Conservation (phyloP, 2,113 vertebrate genomes). For the Anseranas semipalmata region DNA sequence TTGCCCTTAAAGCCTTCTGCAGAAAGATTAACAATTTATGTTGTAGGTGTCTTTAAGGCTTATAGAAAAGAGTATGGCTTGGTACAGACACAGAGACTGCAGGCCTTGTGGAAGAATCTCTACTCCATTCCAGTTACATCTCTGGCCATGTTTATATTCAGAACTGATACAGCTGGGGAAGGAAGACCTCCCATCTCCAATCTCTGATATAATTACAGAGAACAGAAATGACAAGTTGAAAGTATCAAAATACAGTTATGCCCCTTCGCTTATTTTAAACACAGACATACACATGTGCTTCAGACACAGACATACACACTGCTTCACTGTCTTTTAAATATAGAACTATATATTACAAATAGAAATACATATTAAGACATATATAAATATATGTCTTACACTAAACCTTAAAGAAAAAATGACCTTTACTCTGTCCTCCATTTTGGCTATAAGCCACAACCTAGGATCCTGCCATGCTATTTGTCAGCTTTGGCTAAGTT, state of each 20-base stretch:
- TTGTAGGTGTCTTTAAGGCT: background rate
- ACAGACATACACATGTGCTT: too few species aligned
- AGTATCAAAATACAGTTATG: background rate
- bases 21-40: background rate
- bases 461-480: too few species aligned
- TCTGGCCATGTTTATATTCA: background rate
- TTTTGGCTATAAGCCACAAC: background rate
- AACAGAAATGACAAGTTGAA: background rate
- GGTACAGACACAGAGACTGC: background rate
- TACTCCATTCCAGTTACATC: background rate
- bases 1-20: background rate
- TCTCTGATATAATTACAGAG: background rate
- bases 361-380: too few species aligned
- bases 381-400: background rate
- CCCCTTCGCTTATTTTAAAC: background rate
- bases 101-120: background rate
- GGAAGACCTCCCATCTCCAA: background rate
- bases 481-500: background rate
- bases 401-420: background rate
- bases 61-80: background rate
- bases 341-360: too few species aligned
- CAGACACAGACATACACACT: too few species aligned
- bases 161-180: background rate
- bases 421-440: background rate
- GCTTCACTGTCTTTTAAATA: background rate